phyloP scores from a whole-genome alignment of 1,140 invertebrate genomes.

The Drosophila sechellia region DNA sequence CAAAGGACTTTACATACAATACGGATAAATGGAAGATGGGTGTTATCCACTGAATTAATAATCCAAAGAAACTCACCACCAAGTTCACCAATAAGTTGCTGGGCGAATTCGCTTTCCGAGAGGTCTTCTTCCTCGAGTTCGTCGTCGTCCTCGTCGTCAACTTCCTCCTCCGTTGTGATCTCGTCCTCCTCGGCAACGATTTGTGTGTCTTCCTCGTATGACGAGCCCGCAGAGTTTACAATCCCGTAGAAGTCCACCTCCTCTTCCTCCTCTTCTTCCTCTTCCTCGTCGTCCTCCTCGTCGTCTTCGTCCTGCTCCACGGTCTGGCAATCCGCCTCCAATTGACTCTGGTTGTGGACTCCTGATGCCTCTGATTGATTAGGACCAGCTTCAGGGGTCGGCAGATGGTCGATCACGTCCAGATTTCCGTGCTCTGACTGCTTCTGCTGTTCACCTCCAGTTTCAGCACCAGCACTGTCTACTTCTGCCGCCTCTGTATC shows the following conservation, averaged over 20 bases:
- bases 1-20: constrained; percentile 20
- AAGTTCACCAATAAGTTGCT: constrained; percentile 76
- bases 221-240: constrained; percentile 70
- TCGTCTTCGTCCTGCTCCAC: constrained; percentile 56
- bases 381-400: constrained; percentile 12
- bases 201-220: constrained; percentile 75
- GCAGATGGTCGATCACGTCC: constrained; percentile 29
- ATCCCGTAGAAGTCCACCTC: constrained; percentile 74
- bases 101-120: constrained; percentile 76
- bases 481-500: constrained; percentile 6
- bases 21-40: constrained; percentile 3
- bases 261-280: constrained; percentile 59
- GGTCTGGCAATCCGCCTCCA: constrained; percentile 22
- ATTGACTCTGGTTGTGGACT: constrained; percentile 13
- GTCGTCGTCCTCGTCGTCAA: constrained; percentile 70
- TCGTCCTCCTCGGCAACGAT: constrained; percentile 78
- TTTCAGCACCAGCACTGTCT: not conserved
- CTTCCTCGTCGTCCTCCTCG: constrained; percentile 66
- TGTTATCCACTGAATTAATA: constrained; percentile 2
- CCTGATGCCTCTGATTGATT: constrained; percentile 7
- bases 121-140: constrained; percentile 72
- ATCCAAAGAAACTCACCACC: constrained; percentile 59
- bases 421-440: constrained; percentile 20
- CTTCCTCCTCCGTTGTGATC: constrained; percentile 74
- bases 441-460: constrained; percentile 28